Evolutionary conservation across 2,888 invertebrate species (phyloP), one percentile per base, ranked within the genome.

Genomic region (Chrysopilus asiliformis): DNA sequence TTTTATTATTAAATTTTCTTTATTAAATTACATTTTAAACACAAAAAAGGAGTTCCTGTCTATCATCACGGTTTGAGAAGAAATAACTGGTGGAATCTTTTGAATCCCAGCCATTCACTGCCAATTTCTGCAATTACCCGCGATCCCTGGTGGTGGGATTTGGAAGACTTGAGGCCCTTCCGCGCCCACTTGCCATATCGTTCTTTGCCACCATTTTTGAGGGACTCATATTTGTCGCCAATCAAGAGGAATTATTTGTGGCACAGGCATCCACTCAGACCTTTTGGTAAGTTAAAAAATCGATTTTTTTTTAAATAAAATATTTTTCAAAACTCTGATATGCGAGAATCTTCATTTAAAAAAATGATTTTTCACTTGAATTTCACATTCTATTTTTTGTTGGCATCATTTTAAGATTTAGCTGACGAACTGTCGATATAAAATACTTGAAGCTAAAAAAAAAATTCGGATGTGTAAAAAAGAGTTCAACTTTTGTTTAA

Each of bases 221-320:
- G 89, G 51, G 81, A 84, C 70, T 86, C 85, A 57, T 89, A 80
- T 70, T 76, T 89, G 65, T 87, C 86, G 58, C 89, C 89, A 44
- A 75, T 89, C 64, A 87, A 85, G 73, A 81, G 84, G 68, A 80
- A 79, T 67, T 89, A 82, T 71, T 73, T 89, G 57, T 89, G 89
- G 89, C 78, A 79, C 67, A 81, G 79, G 67, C 87, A 89, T 68
- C 89, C 89, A 62, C 74, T 82, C 66, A 79, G 87, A 69, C 85
- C 85, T 60, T 77, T 85, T 70, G 83, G 86, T 87, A 77, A 76
- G 84, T 79, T n/a, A n/a, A n/a, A n/a, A n/a, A n/a, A n/a, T n/a
- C n/a, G n/a, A n/a, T n/a, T n/a, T n/a, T n/a, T n/a, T n/a, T n/a
- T n/a, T n/a, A n/a, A n/a, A n/a, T n/a, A n/a, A n/a, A n/a, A n/a